These are phyloP conservation scores for Luperina testacea DNA, from an alignment of 2,888 invertebrate species.

Conservation along the genomic window DNA sequence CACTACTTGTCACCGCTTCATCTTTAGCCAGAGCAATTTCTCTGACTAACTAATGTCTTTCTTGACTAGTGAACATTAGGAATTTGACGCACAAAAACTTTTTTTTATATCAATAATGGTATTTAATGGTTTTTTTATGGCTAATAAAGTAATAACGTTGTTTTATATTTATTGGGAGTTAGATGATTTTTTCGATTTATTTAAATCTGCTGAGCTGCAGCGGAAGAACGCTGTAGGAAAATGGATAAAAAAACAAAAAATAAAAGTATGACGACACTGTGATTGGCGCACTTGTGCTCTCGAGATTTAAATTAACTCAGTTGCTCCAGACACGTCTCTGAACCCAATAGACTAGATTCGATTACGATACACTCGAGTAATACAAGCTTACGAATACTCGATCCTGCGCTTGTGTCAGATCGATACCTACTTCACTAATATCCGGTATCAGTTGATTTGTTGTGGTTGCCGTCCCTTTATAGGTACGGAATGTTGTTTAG, in stretches of 20 bases:
- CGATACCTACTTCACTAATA: slow-evolving; percentile 29
- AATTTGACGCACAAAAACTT: neutral
- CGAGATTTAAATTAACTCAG: slow-evolving; percentile 52
- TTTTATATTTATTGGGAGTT: neutral
- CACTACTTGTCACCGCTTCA: neutral
- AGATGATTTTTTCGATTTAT: neutral
- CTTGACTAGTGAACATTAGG: too few relatives aligned
- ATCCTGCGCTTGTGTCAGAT: slow-evolving; percentile 31
- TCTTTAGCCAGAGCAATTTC: neutral
- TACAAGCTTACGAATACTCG: slow-evolving; percentile 34
- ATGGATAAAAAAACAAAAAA: slow-evolving; percentile 6
- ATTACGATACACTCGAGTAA: slow-evolving; percentile 53
- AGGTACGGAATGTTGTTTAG: slow-evolving; percentile 39
- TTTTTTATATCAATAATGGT: neutral
- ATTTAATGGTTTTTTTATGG: neutral
- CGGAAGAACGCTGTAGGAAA: neutral
- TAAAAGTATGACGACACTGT: slow-evolving; percentile 23
- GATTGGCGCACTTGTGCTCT: slow-evolving; percentile 55
- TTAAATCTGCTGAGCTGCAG: neutral
- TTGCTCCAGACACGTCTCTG: slow-evolving; percentile 48
- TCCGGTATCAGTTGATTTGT: slow-evolving; percentile 39
- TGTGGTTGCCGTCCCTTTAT: slow-evolving; percentile 42
- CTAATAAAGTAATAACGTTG: neutral
- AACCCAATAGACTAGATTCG: slow-evolving; percentile 46
- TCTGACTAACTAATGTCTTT: neutral